Evolutionary conservation across 35 echinoderm and acorn worm genomes (phyloP), one percentile per base, ranked within the genome.

Genomic region (Amphiura filiformis): DNA sequence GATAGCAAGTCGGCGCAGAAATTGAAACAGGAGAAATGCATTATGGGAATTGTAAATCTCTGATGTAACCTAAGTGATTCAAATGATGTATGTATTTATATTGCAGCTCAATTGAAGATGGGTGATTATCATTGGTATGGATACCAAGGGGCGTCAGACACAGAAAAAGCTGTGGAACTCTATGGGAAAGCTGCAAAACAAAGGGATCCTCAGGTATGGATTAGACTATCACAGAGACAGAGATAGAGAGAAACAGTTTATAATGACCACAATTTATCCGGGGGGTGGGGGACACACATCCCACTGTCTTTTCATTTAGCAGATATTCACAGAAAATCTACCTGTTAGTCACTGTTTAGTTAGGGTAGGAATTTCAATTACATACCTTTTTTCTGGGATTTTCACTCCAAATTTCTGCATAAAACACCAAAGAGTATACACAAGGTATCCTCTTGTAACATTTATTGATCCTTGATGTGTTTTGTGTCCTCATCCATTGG

Each of bases 111-210:
- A 76, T 47, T 98, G 31, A 94, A 93, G 82, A 94, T 99, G 87
- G 96, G 91, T 70, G 96, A 99, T 82, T 99, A 94, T 42, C 84
- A 94, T 34, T 94, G 86, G 83, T 99, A 94, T 88, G 96, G 96
- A 0, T 86, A 94, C 34, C 44, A 81, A 15, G 86, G 87, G 35
- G 61, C 76, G 18, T 39, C 41, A 34, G 88, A 99, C 39, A 86
- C 84, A 36, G 76, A 82, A 9, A 84, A 64, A 34, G 96, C 96
- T 20, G 78, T 99, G 15, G 65, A 86, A 22, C 87, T 87, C 76
- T 99, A 99, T 64, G 64, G 89, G 7, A 84, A 85, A 78, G 96
- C 93, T 34, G 96, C 92, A 18, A n/a, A 57, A 12, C 83, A 79
- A 30, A 84, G 75, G 13, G 84, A 92, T 0, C 90, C 93, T 32